phyloP scores from a whole-genome alignment of 1,140 invertebrate genomes.

The Polypedilum pembai region DNA sequence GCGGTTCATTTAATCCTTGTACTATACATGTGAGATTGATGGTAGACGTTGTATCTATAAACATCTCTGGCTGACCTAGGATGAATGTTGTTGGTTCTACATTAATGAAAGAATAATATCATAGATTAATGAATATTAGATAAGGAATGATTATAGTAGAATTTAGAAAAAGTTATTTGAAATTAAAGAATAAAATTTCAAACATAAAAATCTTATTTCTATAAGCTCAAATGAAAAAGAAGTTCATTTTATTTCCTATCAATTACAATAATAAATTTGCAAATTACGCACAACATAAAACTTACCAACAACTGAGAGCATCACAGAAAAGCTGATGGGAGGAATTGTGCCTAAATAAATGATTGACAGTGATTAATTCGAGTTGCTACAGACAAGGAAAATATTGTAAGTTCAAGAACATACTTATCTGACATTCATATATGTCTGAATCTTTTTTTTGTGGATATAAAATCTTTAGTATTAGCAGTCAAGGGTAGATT shows the following conservation, averaged over 20 bases:
- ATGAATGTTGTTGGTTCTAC: slow-evolving; percentile 78
- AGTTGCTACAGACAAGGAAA: background rate
- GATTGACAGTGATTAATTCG: background rate
- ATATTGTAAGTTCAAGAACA: background rate
- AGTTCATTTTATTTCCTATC: background rate
- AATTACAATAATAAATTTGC: background rate
- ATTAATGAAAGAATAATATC: slow-evolving; percentile 29
- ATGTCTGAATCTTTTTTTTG: slow-evolving; percentile 72
- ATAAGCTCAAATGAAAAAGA: too few relatives aligned
- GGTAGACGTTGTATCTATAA: slow-evolving; percentile 79
- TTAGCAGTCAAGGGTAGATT: too few relatives aligned
- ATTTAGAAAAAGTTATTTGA: too few relatives aligned
- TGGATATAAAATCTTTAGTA: slow-evolving; percentile 59
- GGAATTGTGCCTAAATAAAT: slow-evolving; percentile 54
- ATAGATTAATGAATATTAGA: background rate
- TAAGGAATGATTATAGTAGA: background rate
- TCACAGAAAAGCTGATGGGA: slow-evolving; percentile 74
- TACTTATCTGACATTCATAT: slow-evolving; percentile 87
- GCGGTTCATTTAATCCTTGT: slow-evolving; percentile 75
- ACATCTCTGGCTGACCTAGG: slow-evolving; percentile 74
- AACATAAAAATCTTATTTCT: too few relatives aligned
- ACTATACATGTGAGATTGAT: slow-evolving; percentile 85
- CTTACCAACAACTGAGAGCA: slow-evolving; percentile 78
- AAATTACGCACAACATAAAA: background rate
- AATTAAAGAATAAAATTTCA: background rate